phyloP scores from a whole-genome alignment of 2,797 vertebrate species.

The Periparus ater region DNA sequence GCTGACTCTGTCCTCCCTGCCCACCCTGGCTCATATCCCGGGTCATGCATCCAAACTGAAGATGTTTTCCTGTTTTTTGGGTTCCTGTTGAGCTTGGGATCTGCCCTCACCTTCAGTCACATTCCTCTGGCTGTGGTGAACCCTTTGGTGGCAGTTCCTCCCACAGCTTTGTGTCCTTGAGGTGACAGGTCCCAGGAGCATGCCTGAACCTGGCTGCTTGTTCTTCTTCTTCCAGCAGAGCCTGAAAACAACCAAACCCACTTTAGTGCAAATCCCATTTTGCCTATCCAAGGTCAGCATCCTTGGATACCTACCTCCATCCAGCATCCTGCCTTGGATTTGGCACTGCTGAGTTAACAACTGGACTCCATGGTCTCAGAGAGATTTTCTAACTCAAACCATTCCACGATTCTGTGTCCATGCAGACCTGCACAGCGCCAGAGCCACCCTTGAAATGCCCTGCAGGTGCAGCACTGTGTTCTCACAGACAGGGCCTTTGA shows the following conservation, averaged over 20 bases:
- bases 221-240: neutral
- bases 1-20: neutral
- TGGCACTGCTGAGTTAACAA: neutral
- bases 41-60: rapidly evolving
- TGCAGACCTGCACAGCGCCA: rapidly evolving
- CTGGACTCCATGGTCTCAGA: neutral
- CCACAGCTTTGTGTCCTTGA: neutral
- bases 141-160: neutral
- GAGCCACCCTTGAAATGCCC: neutral
- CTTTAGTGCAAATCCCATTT: neutral
- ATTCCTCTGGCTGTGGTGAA: neutral
- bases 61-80: neutral
- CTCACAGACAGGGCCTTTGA: neutral
- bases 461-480: neutral
- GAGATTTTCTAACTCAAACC: neutral
- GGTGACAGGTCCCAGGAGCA: rapidly evolving
- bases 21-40: neutral
- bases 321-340: neutral
- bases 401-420: neutral
- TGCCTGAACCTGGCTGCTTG: neutral
- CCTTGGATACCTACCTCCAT: neutral
- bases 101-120: rapidly evolving
- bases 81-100: neutral
- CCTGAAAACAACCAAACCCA: neutral
- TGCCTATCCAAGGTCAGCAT: rapidly evolving